Evolutionary conservation across 2,888 invertebrate genomes (phyloP), one percentile per base, ranked within the genome.

Genomic region (Meghimatium bilineatum): DNA sequence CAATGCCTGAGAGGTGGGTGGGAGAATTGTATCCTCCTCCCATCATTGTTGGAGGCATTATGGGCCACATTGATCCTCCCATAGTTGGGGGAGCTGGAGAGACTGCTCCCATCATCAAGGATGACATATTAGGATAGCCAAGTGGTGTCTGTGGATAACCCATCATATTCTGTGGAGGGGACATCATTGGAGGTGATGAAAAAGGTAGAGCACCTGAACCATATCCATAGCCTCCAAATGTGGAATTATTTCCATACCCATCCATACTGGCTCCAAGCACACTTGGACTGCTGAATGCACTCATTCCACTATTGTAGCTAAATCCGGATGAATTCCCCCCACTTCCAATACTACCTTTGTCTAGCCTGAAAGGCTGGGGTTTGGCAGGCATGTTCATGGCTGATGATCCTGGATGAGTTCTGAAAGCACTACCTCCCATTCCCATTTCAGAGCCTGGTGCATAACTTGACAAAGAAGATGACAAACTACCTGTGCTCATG

Each of bases 31-130:
- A 89, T 83, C 87, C 87, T 2, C 85, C 80, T n/a, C 89, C 89
- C 85, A 89, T 89, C 89, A 89, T 88, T 80, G 89, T 85, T 2
- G 88, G 87, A 88, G 89, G 88, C 69, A 89, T 88, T 63, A 88
- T 88, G 88, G 80, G 80, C 84, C 80, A 80, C 34, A 80, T 44
- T 14, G 69, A 17, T 1, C 80, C 80, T 76, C 75, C 75, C 29
- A 80, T 26, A 10, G 80, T 36, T 2, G 84, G 80, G 20, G 75
- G 49, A 36, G 84, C 44, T 34, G 80, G 76, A 32, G 79, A 10
- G 5, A 63, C 72, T n/a, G 72, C 71, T 20, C 80, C 80, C 84
- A 84, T 84, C 80, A 84, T 84, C n/a, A 84, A n/a, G 3, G 84
- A 63, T 23, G 80, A 80, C 84, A 84, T 84, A 49, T 76, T 76